Evolutionary conservation across 2,113 vertebrate species (phyloP).

Genomic region (Pseudorhombus dupliciocellatus): DNA sequence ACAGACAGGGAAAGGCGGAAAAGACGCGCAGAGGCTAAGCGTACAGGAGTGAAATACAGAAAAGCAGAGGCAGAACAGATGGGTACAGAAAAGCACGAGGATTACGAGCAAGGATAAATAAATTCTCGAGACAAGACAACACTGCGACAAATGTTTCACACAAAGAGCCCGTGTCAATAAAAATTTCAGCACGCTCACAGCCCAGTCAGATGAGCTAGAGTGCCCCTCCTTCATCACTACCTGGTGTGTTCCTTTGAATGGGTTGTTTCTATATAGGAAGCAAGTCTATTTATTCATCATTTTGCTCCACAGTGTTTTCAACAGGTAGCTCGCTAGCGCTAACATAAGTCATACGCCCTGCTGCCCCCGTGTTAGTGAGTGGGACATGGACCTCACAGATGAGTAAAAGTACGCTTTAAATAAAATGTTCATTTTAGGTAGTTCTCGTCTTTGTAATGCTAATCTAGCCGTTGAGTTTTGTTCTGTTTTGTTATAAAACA

Average conservation of each 20-base stretch:
- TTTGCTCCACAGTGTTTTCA: neutral
- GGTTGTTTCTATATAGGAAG: neutral
- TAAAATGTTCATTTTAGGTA: too few species aligned
- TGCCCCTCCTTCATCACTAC: neutral
- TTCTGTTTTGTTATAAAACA: too few species aligned
- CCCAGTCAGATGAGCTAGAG: neutral
- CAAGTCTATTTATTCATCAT: too few species aligned
- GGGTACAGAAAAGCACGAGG: conserved; percentile 5
- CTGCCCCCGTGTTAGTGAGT: neutral
- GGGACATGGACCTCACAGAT: neutral
- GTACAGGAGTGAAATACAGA: conserved; percentile 33
- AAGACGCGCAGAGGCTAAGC: conserved; percentile 15
- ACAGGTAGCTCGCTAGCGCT: too few species aligned
- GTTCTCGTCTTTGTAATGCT: too few species aligned
- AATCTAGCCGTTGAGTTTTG: too few species aligned
- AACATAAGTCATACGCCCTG: neutral
- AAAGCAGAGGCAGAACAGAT: conserved; percentile 11
- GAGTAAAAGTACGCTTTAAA: too few species aligned
- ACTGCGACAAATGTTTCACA: neutral
- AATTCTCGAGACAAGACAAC: conserved; percentile 11
- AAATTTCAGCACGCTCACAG: neutral
- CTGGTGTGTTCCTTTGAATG: neutral
- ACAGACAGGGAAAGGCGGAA: conserved; percentile 30
- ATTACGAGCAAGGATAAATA: conserved; percentile 6
- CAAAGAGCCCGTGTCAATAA: conserved; percentile 1